Conservation (phyloP, 1,140 invertebrate genomes). For the Drosophila malerkotliana region DNA sequence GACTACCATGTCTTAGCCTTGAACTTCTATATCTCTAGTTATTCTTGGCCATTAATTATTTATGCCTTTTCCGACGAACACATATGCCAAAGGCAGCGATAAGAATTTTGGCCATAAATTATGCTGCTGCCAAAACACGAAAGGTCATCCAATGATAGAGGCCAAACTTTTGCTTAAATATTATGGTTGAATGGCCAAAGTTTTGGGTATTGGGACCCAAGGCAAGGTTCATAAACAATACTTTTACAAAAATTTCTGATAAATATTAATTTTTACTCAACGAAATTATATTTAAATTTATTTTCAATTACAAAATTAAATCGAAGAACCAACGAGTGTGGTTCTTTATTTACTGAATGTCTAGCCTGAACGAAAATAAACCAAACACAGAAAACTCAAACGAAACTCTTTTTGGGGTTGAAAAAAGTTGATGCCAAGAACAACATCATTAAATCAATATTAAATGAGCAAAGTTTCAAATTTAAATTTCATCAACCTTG, state of each 20-base stretch:
- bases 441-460: slow-evolving; percentile 51
- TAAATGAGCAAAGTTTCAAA: slow-evolving; percentile 62
- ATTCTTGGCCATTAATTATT: slow-evolving; percentile 51
- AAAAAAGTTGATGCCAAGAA: slow-evolving; percentile 38
- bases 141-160: slow-evolving; percentile 49
- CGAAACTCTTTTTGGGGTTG: slow-evolving; percentile 22
- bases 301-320: background rate
- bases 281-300: background rate
- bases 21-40: slow-evolving; percentile 37
- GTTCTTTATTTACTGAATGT: slow-evolving; percentile 43
- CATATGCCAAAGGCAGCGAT: slow-evolving; percentile 48
- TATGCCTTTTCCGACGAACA: slow-evolving; percentile 39
- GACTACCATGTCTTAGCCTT: slow-evolving; percentile 20
- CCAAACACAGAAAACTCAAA: slow-evolving; percentile 32
- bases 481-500: slow-evolving; percentile 74
- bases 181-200: slow-evolving; percentile 16
- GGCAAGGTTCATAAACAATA: slow-evolving; percentile 12
- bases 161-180: slow-evolving; percentile 53
- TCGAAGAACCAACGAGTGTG: background rate
- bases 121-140: slow-evolving; percentile 50
- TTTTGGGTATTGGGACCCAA: slow-evolving; percentile 19
- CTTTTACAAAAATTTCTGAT: slow-evolving; percentile 1
- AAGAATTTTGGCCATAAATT: slow-evolving; percentile 50
- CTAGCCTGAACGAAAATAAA: slow-evolving; percentile 41
- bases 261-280: background rate